phyloP scores from a whole-genome alignment of 2,797 vertebrate species.

The Pristis pectinata region DNA sequence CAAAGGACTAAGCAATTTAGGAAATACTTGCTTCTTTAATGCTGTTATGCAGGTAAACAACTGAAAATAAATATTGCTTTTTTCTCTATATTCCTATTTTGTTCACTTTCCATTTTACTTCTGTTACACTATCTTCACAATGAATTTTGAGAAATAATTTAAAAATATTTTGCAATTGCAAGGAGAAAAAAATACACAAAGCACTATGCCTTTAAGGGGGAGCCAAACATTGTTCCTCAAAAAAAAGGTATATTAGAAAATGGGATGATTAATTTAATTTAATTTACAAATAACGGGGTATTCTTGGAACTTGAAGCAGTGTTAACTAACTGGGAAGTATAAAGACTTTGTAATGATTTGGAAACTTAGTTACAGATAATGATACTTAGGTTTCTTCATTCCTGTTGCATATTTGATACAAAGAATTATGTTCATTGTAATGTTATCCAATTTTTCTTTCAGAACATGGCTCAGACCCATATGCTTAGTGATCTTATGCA shows the following conservation, averaged over 20 bases:
- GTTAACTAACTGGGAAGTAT: not conserved
- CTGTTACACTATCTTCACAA: not conserved
- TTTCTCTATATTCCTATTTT: not conserved
- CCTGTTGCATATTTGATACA: not conserved
- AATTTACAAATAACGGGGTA: not conserved
- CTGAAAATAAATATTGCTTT: conserved; percentile 37
- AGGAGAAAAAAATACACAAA: not conserved
- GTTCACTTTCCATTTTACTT: not conserved
- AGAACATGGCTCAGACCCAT: conserved; percentile 96
- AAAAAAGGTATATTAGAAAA: not conserved
- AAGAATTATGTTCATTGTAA: not conserved
- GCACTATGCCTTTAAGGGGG: not conserved
- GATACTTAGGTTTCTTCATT: not conserved
- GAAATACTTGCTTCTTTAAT: conserved; percentile 98
- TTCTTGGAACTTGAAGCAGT: not conserved
- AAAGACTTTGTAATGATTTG: not conserved
- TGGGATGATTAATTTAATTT: not conserved
- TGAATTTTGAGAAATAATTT: not conserved
- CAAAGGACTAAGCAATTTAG: conserved; percentile 92
- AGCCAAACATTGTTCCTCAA: not conserved
- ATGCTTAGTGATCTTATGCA: conserved; percentile 84
- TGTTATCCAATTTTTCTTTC: conserved; percentile 39
- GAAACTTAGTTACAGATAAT: not conserved
- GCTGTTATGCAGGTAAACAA: conserved; percentile 90
- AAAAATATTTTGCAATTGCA: not conserved